Conservation (phyloP, 2,888 invertebrate species). For the Poecilobothrus nobilitatus region DNA sequence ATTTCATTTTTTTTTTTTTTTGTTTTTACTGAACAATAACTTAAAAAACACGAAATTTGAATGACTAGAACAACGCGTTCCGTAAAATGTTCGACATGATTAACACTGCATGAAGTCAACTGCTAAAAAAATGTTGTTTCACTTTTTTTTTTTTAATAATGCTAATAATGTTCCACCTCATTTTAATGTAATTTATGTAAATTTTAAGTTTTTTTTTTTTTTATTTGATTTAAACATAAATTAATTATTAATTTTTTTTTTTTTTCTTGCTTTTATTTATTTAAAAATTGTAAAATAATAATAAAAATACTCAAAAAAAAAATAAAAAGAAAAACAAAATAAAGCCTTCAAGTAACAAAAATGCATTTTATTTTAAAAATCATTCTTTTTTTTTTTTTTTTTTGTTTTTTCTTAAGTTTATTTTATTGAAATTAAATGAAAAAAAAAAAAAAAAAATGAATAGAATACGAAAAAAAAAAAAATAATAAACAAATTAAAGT, state of each 20-base stretch:
- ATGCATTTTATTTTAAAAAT: neutral
- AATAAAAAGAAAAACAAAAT: no score
- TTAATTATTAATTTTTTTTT: neutral
- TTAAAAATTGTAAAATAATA: no score
- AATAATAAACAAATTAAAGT: neutral
- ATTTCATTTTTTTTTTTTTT: no score
- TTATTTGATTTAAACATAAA: neutral
- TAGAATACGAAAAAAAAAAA: neutral
- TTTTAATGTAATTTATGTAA: neutral
- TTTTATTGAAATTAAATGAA: no score
- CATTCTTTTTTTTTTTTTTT: neutral
- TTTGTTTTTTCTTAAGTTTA: no score
- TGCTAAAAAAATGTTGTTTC: no score
- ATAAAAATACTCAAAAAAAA: no score
- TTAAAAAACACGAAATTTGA: no score
- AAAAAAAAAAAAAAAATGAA: neutral
- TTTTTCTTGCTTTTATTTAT: no score
- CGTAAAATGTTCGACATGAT: neutral
- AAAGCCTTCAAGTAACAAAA: constrained; percentile 1
- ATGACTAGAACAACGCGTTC: neutral
- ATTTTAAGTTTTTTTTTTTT: neutral
- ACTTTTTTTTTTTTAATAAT: neutral
- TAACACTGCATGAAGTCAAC: constrained; percentile 3
- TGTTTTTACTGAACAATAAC: no score
- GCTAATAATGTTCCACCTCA: neutral